A percentile compares a stretch with the other conserved stretches of the same genome.
phyloP scores from a whole-genome alignment of 53 echinoderm and acorn worm species.

The Mesocentrotus franciscanus region DNA sequence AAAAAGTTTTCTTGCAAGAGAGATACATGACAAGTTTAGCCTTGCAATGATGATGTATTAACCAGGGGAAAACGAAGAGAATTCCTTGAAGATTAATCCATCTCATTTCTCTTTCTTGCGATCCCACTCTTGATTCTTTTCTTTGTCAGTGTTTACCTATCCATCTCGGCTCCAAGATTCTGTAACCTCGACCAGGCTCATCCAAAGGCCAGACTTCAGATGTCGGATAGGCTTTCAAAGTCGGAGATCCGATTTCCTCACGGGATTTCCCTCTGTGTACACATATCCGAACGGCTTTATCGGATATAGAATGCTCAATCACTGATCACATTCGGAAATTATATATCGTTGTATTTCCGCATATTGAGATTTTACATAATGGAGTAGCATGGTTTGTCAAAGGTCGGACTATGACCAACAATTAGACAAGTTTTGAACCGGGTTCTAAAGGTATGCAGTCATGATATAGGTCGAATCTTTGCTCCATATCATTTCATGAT shows the following conservation, averaged over 20 bases:
- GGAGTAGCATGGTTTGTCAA: too few species aligned
- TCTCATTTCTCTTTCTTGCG: not conserved
- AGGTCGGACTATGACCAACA: too few species aligned
- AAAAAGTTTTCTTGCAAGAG: too few species aligned
- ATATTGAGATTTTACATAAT: not conserved
- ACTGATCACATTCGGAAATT: not conserved
- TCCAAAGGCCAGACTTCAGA: slow-evolving; percentile 21
- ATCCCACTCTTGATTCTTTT: not conserved
- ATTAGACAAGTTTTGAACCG: not conserved
- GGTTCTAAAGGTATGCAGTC: not conserved
- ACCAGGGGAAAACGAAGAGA: not conserved
- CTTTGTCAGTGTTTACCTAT: slow-evolving; percentile 4
- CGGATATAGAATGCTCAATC: not conserved
- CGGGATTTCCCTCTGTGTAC: slow-evolving; percentile 35
- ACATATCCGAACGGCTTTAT: slow-evolving; percentile 25
- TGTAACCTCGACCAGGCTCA: slow-evolving; percentile 23
- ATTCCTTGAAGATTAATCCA: slow-evolving; percentile 1
- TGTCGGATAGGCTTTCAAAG: slow-evolving; percentile 36
- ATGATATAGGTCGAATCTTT: not conserved
- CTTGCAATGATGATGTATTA: not conserved
- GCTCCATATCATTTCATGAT: not conserved
- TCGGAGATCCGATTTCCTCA: slow-evolving; percentile 42
- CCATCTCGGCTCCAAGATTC: slow-evolving; percentile 42
- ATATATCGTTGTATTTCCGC: not conserved
- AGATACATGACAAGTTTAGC: not conserved